Base-by-base conservation (phyloP, 2,888 invertebrate genomes). In the Stenichneumon culpator region DNA sequence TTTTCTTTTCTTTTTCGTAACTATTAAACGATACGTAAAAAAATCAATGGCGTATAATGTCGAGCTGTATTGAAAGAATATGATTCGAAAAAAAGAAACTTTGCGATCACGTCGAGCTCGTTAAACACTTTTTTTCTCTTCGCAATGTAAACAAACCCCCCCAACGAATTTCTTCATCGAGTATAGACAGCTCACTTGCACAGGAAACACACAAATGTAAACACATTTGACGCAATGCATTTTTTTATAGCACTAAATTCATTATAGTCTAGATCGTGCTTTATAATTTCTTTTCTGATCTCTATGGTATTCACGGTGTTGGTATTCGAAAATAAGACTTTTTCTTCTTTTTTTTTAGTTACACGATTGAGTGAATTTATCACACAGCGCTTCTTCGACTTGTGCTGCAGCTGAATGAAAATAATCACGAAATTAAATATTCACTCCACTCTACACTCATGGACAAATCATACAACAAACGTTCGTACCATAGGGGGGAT, bases 401-500 rank as follows among this genome's bases (percentile, higher is more conserved):
- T 74, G 60, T 87, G 81, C 86, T 86, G 81, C 50, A 65, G 82
- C 83, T 82, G 74, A 87, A 88, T 14, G 9, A 68, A 79, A 67
- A 25, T 57, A 28, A 44, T 60, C 52, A 63, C 79, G 73, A 68
- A 79, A 83, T 79, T 72, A 32, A 72, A 39, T 80, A 52, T 74
- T 39, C 14, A 65, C 47, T 60, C 32, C 28, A 5, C 44, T 7
- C 39, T 39, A 50, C 25, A 50, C 52, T 47, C 36, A 36, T 79
- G 54, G 68, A 52, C 73, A 74, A 84, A 82, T 54, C 67, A 63
- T 39, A 57, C 77, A 78, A 82, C 69, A n/a, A 89, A 89, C 90
- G 87, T 89, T 86, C 89, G 89, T 90, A 92, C 89, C 90, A 90
- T 88, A 89, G 88, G 22, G 88, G 86, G 83, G 82, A 91, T 90